These are phyloP conservation scores for Sprattus sprattus DNA, from an alignment of 2,113 vertebrate genomes.

Conservation along the genomic window DNA sequence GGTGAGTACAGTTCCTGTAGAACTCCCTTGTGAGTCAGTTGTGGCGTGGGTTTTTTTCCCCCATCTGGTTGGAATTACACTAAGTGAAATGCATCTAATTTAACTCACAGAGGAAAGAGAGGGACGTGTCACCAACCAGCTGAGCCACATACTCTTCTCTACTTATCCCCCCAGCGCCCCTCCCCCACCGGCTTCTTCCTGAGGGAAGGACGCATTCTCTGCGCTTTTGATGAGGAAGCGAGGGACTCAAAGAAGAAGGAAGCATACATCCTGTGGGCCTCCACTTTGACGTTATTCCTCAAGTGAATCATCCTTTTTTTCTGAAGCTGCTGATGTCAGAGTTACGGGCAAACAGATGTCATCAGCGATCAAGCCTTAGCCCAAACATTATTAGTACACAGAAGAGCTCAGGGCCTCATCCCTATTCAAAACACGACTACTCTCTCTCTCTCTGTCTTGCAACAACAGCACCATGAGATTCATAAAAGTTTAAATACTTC, in stretches of 20 bases:
- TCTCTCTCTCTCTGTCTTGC: not conserved
- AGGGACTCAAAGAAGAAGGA: conserved; percentile 19
- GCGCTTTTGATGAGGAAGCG: conserved; percentile 12
- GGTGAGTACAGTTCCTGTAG: not conserved
- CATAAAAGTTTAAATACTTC: not conserved
- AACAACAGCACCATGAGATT: not conserved
- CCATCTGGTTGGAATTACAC: not conserved
- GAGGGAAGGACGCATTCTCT: not conserved
- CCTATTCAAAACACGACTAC: not conserved
- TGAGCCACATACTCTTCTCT: not conserved
- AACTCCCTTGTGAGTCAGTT: conserved; percentile 12
- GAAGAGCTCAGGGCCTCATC: not conserved
- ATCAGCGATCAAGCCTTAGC: not conserved
- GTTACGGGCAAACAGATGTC: conserved; percentile 26
- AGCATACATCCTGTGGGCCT: conserved; percentile 19
- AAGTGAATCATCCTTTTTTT: conserved; percentile 31
- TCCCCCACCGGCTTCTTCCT: not conserved
- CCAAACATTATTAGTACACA: not conserved
- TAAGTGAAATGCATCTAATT: not conserved
- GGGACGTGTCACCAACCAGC: not conserved
- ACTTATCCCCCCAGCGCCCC: not conserved
- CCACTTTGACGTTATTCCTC: conserved; percentile 24
- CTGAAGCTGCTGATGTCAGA: not conserved
- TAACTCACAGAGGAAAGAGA: not conserved
- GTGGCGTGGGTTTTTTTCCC: not conserved